Evolutionary conservation across 2,888 invertebrate species (phyloP), one percentile per base, ranked within the genome.

Genomic region (Diadegma fenestrale): DNA sequence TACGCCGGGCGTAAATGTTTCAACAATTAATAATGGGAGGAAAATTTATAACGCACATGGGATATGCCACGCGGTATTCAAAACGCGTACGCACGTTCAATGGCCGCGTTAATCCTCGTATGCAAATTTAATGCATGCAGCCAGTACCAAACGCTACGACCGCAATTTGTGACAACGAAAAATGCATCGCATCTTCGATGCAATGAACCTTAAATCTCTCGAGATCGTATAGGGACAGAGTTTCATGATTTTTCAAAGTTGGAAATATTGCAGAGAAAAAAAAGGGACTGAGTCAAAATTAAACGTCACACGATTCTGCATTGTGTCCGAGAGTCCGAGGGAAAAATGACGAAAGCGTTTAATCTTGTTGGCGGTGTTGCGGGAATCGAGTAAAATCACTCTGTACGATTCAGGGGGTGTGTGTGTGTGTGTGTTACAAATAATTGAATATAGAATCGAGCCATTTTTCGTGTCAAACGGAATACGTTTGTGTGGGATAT

Each of bases 11-110:
- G 66, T 37, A 80, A 73, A 75, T 37, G 54, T 45, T 51, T 73
- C 66, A 41, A 58, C 48, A 75, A 80, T 80, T 75, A 80, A 80
- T 75, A 66, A 75, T 64, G 14, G 58, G 66, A 58, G 66, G 68
- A 41, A 75, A 22, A 80, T 75, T 80, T 73, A 68, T 58, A 68
- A 54, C 66, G 43, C 66, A 17, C 45, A 10, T 7, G 12, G 8
- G 22, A 22, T 26, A 22, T 37, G 12, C 26, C 4, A 6, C 14
- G 51, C 26, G 51, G 30, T 51, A 58, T 54, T 26, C 26, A 45
- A 37, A 33, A 61, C 41, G 43, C 61, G 30, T 37, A 17, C 48
- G 19, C n/a, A 61, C 7, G 14, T 61, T 30, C 7, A 30, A 33
- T 63, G 17, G n/a, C 30, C n/a, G 63, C 33, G 63, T 63, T 33